Base-by-base conservation (phyloP, 2,888 invertebrate genomes). In the Lepetodrilus schrolli region DNA sequence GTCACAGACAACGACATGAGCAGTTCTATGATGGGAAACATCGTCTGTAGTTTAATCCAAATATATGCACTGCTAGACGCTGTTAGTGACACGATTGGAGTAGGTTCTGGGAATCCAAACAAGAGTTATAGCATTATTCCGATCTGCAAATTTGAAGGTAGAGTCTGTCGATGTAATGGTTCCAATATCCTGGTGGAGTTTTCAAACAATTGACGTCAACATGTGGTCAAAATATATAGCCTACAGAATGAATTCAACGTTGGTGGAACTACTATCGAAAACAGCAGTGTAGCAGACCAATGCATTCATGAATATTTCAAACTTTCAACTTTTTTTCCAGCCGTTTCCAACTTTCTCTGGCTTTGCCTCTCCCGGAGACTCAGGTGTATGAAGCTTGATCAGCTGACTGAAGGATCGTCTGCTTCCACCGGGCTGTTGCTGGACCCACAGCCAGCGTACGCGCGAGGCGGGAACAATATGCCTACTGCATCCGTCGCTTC, bases 381-480 rank as follows among this genome's bases (percentile, higher is more conserved):
- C 17, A 23, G 26, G 34, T 58, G 34, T 58, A 58, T n/a, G n/a
- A 26, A 58, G 34, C 58, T 0, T 26, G 34, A 58, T 58, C 58
- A 58, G 34, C 30, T 30, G 58, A 30, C 30, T 13, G 34, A 43
- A 34, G 13, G 26, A 58, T 58, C 58, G 58, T 58, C 58, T 58
- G 58, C 58, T 58, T 7, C 58, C 3, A n/a, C n/a, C n/a, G n/a
- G 5, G 58, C 58, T 30, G 5, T 13, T 26, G 58, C 30, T 34
- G 17, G 13, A 58, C 26, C 30, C 17, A 17, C 13, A 23, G 58
- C 23, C 30, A 26, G 58, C 30, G 58, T n/a, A n/a, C 58, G 58
- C 58, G 58, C 58, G 58, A 58, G 30, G 58, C 58, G 58, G 58
- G 26, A 58, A 58, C 26, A 30, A 58, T 30, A 30, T 58, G 58